phyloP scores from a whole-genome alignment of 2,888 invertebrate genomes.

The Ophion slaviceki region DNA sequence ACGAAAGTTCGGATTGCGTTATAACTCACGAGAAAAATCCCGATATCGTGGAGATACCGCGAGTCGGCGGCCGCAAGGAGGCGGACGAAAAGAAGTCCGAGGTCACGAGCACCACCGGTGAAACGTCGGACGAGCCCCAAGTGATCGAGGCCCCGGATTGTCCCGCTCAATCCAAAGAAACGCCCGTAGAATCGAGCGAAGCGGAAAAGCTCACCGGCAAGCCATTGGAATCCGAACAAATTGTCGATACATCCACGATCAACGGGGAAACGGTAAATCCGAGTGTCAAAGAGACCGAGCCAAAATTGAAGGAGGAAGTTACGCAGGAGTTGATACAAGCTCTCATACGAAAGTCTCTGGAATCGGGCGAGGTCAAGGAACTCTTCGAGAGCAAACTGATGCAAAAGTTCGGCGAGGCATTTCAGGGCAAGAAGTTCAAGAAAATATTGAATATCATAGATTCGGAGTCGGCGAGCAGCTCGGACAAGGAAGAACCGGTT shows the following conservation, averaged over 20 bases:
- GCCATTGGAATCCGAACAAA: conserved; percentile 41
- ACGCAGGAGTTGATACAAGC: conserved; percentile 78
- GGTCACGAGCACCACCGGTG: conserved; percentile 74
- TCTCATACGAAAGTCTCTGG: conserved; percentile 76
- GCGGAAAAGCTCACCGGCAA: conserved; percentile 11
- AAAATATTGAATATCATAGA: conserved; percentile 86
- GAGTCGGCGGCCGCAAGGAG: conserved; percentile 47
- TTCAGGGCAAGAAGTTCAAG: conserved; percentile 83
- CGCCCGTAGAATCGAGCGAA: conserved; percentile 76
- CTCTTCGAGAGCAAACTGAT: conserved; percentile 83
- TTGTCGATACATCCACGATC: conserved; percentile 74
- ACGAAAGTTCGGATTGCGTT: conserved; percentile 25
- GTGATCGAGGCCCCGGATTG: conserved; percentile 66
- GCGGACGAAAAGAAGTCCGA: conserved; percentile 69
- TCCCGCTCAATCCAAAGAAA: conserved; percentile 78
- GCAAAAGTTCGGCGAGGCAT: conserved; percentile 81
- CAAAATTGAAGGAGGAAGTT: conserved; percentile 71
- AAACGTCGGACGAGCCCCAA: conserved; percentile 73
- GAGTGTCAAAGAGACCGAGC: conserved; percentile 35
- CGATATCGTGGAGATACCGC: conserved; percentile 17
- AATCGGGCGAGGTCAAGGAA: conserved; percentile 76
- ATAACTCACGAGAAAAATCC: conserved; percentile 2
- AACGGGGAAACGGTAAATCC: conserved; percentile 19
- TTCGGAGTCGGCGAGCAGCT: conserved; percentile 84
- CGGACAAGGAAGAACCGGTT: conserved; percentile 79